Conservation (phyloP, 1,140 invertebrate species). For the Drosophila malerkotliana region DNA sequence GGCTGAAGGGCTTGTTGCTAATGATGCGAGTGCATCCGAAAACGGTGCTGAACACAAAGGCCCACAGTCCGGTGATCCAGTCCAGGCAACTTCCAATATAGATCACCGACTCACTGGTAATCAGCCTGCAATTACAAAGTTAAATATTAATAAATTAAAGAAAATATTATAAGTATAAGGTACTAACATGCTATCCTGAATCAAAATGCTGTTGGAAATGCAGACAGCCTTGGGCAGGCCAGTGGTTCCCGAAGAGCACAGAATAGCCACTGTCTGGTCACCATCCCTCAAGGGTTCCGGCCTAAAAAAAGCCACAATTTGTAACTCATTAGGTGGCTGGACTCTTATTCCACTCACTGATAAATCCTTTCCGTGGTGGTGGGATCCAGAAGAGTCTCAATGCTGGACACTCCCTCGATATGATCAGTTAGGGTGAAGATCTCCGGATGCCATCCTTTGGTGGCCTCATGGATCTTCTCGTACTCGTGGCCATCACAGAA, state of each 20-base stretch:
- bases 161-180: too few relatives aligned
- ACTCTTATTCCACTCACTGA: conserved; percentile 47
- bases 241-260: conserved; percentile 89
- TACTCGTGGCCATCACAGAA: conserved; percentile 73
- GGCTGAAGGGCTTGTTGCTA: conserved; percentile 50
- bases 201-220: conserved; percentile 86
- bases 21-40: conserved; percentile 68
- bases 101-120: conserved; percentile 57
- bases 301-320: conserved; percentile 18
- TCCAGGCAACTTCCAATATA: conserved; percentile 67
- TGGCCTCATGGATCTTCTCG: conserved; percentile 60
- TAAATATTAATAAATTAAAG: background rate
- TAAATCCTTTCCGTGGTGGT: conserved; percentile 63
- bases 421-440: conserved; percentile 61
- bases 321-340: background rate
- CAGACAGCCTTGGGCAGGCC: conserved; percentile 91
- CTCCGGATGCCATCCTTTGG: conserved; percentile 57
- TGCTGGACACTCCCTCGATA: conserved; percentile 53
- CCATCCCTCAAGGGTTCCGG: conserved; percentile 53
- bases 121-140: conserved; percentile 26
- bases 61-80: conserved; percentile 73
- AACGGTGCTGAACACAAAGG: conserved; percentile 50
- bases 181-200: conserved; percentile 59
- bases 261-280: conserved; percentile 76
- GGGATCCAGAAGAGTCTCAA: conserved; percentile 63